Conservation (phyloP, 2,797 vertebrate genomes). For the Tinamus major region DNA sequence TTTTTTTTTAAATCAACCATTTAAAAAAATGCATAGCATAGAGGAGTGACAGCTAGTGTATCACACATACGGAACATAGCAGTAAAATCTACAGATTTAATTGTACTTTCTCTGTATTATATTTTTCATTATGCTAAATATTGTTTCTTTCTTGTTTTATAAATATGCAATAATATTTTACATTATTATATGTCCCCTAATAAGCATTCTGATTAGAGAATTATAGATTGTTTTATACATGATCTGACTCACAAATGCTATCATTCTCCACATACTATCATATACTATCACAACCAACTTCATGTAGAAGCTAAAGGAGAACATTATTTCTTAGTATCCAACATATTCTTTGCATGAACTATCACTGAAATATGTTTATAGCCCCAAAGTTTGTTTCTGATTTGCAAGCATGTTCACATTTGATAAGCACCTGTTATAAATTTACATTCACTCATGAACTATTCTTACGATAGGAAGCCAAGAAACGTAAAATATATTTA, state of each 20-base stretch:
- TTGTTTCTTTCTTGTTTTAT: neutral
- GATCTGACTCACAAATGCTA: neutral
- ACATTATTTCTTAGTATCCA: constrained; percentile 32
- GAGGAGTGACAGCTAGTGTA: neutral
- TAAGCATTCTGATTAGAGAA: constrained; percentile 9
- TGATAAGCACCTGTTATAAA: constrained; percentile 81
- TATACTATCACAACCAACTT: constrained; percentile 2
- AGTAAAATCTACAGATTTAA: constrained; percentile 7
- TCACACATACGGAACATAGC: neutral
- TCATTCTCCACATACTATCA: neutral
- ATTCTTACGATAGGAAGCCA: constrained; percentile 61
- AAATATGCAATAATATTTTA: constrained; percentile 25
- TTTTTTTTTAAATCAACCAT: neutral
- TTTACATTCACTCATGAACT: constrained; percentile 72
- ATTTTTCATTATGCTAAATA: neutral
- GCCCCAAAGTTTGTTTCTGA: constrained; percentile 75
- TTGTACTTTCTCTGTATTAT: neutral
- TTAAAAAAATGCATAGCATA: neutral
- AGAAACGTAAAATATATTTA: constrained; percentile 75
- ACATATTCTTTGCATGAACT: constrained; percentile 59
- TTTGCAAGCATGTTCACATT: constrained; percentile 79
- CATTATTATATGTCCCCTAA: neutral
- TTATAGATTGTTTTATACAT: neutral
- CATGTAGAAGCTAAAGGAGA: constrained; percentile 26
- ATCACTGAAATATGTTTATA: constrained; percentile 70